Evolutionary conservation across 1,140 invertebrate species (phyloP).

Genomic region (Anastatus disparis): DNA sequence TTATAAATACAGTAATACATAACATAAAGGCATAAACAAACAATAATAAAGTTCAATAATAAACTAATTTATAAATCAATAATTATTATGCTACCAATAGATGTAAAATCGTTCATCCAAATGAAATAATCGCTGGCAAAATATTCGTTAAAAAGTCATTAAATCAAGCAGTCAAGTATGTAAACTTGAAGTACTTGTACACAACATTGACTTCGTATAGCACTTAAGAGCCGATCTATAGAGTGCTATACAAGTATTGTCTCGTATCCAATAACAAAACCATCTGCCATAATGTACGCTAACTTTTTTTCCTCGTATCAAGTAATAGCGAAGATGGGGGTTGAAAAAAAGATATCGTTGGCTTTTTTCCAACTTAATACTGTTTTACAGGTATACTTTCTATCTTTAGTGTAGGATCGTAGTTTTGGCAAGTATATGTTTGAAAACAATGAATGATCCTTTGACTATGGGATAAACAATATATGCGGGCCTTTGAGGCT

Average conservation of each 20-base stretch:
- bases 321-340: no score
- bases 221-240: slow-evolving; percentile 16
- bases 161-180: slow-evolving; percentile 1
- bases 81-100: no score
- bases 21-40: no score
- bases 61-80: no score
- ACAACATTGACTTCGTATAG: neutral
- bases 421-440: slow-evolving; percentile 31
- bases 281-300: no score
- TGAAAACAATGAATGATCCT: slow-evolving; percentile 43
- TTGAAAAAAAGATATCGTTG: no score
- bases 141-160: neutral
- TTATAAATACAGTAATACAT: no score
- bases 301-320: no score
- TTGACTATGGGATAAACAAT: slow-evolving; percentile 47
- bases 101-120: no score
- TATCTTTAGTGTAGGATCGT: neutral
- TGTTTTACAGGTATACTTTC: slow-evolving; percentile 37
- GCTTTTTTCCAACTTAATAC: slow-evolving; percentile 45
- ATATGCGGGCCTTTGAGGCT: slow-evolving; percentile 40
- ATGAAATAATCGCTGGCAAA: no score
- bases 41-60: no score
- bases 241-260: slow-evolving; percentile 14
- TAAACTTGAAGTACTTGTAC: no score
- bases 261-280: slow-evolving; percentile 37